These are phyloP conservation scores for Pandemis corylana DNA, from an alignment of 2,888 invertebrate species.

Conservation along the genomic window DNA sequence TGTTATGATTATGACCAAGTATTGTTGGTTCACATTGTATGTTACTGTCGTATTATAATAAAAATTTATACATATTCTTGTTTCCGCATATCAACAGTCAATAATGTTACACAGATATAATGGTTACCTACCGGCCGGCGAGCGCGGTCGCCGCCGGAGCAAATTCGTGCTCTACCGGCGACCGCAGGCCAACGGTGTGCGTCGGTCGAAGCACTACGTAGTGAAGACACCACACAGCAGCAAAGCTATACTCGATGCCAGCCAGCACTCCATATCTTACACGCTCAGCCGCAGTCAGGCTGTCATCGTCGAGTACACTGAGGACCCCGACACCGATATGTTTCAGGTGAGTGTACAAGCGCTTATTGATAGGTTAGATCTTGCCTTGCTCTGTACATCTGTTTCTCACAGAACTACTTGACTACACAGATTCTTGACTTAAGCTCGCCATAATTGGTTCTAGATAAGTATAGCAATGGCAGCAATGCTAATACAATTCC, in stretches of 20 bases:
- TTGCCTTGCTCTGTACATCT: background rate
- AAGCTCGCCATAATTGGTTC: background rate
- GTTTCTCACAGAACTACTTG: background rate
- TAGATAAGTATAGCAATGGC: background rate
- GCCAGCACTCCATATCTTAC: slow-evolving; percentile 98
- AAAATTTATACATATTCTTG: background rate
- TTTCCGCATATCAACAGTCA: background rate
- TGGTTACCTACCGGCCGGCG: slow-evolving; percentile 96
- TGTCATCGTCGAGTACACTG: slow-evolving; percentile 98
- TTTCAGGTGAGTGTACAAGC: slow-evolving; percentile 92
- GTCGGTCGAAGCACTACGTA: slow-evolving; percentile 97
- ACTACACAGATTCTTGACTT: background rate
- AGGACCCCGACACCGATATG: slow-evolving; percentile 99
- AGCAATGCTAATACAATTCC: background rate
- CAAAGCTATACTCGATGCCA: slow-evolving; percentile 96
- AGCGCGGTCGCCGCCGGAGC: slow-evolving; percentile 96
- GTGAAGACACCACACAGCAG: slow-evolving; percentile 98
- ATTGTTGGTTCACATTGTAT: no score
- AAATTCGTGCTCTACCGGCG: slow-evolving; percentile 96
- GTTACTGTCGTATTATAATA: background rate
- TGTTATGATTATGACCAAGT: background rate
- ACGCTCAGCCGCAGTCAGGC: slow-evolving; percentile 98
- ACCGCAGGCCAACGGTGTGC: slow-evolving; percentile 95
- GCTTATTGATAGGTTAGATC: background rate
- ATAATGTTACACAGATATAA: slow-evolving; percentile 89